These are phyloP conservation scores for Hipposideros armiger DNA, from an alignment of 2,113 vertebrate species.

Conservation along the genomic window DNA sequence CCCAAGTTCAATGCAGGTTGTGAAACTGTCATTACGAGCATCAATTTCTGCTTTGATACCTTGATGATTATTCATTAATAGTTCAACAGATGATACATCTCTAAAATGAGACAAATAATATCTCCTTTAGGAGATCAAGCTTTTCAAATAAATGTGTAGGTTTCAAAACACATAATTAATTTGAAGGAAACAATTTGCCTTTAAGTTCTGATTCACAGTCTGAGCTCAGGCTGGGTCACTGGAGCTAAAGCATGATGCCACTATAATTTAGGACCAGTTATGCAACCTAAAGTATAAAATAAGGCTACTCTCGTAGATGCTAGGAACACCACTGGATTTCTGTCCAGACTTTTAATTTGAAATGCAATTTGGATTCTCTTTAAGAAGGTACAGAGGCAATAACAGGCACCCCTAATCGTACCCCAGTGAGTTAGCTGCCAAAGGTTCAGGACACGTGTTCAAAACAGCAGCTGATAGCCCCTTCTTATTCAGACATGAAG, in stretches of 20 bases:
- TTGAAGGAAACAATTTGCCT: background rate
- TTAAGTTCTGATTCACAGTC: background rate
- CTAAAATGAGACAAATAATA: conserved; percentile 85
- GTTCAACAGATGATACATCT: conserved; percentile 97
- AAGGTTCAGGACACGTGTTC: background rate
- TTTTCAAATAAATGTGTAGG: background rate
- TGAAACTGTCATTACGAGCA: conserved; percentile 98
- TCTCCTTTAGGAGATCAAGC: conserved; percentile 21
- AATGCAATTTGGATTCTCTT: background rate
- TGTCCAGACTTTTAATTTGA: background rate
- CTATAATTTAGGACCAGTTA: background rate
- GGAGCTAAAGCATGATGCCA: background rate
- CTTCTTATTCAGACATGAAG: background rate
- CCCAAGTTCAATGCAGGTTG: conserved; percentile 96
- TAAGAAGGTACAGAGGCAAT: background rate
- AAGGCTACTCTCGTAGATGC: background rate
- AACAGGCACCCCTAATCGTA: background rate
- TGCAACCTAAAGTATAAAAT: background rate
- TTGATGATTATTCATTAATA: conserved; percentile 99
- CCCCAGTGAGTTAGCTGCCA: background rate
- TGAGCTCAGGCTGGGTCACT: background rate
- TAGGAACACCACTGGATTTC: background rate
- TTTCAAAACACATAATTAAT: background rate
- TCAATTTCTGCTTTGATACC: conserved; percentile 99
- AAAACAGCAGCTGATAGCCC: background rate